Conservation (phyloP, 2,113 vertebrate species). For the Aramus guarauna region DNA sequence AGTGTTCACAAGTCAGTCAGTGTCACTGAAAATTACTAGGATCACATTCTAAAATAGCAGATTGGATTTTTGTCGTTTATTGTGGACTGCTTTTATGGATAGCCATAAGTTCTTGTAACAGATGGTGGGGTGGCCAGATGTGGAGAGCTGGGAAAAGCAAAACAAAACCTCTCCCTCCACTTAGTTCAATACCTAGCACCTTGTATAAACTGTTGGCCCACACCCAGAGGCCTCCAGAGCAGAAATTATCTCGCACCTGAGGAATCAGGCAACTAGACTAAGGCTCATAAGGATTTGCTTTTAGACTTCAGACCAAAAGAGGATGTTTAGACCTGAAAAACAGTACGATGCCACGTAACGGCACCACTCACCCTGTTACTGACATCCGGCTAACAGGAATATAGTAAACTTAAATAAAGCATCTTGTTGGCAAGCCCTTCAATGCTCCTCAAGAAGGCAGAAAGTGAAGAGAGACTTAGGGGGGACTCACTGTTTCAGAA, state of each 20-base stretch:
- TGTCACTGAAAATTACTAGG: slow-evolving; percentile 16
- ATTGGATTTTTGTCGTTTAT: background rate
- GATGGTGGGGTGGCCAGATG: slow-evolving; percentile 19
- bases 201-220: slow-evolving; percentile 40
- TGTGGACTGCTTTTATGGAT: slow-evolving; percentile 7
- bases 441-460: slow-evolving; percentile 50
- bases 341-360: background rate
- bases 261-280: slow-evolving; percentile 54
- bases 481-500: slow-evolving; percentile 1
- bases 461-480: slow-evolving; percentile 20
- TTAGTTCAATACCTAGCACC: slow-evolving; percentile 36
- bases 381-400: background rate
- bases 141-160: slow-evolving; percentile 5
- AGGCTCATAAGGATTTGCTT: slow-evolving; percentile 41
- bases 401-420: background rate
- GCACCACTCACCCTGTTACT: slow-evolving; percentile 18
- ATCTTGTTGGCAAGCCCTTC: slow-evolving; percentile 21
- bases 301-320: slow-evolving; percentile 30
- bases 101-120: background rate
- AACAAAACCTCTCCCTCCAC: background rate
- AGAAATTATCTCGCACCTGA: slow-evolving; percentile 47
- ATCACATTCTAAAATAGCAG: background rate
- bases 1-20: slow-evolving; percentile 29
- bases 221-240: slow-evolving; percentile 52
- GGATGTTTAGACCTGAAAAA: slow-evolving; percentile 30